Base-by-base conservation (phyloP, 2,888 invertebrate species). In the Apeira syringaria region DNA sequence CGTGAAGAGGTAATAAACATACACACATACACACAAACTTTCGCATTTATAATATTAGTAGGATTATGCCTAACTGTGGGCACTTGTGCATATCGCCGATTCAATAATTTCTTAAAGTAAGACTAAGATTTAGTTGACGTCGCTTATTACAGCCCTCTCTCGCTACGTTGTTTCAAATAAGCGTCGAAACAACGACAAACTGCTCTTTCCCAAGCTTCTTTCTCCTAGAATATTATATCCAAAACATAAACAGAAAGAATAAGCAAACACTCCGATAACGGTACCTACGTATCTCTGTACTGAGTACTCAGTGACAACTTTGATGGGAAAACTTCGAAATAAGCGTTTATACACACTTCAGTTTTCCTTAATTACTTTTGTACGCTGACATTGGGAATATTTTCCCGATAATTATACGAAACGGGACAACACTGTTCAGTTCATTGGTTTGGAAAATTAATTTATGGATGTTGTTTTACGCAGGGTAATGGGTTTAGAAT, bases 251-350 rank as follows among this genome's bases (percentile, higher is more conserved):
- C 47, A 42, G 35, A 10, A 27, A 42, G 25, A 35, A 36, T 38
- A 42, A 47, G 43, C 43, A 46, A 43, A 43, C 38, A 33, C 15
- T 32, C 38, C 24, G 17, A 39, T 39, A 15, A 42, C 20, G 7
- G 5, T 7, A 5, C 7, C 9, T 7, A 5, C 7, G 24, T 44
- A 33, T 32, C 34, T 9, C 10, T 12, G 35, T 35, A 25, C 30
- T 30, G 34, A 39, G 29, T 33, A 47, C 32, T 30, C 24, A 30
- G 46, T 18, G 44, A 32, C 40, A 58, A 57, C 31, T 61, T 61
- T 59, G 56, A 64, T 66, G 56, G 53, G 57, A 57, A 64, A 64
- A 64, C 51, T 64, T 65, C 35, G 37, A 24, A 40, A 35, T 40
- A 46, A 46, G 41, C 27, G 35, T 37, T 53, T 47, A 47, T 46